Evolutionary conservation across 2,888 invertebrate genomes (phyloP).

Genomic region (Tuta absoluta): DNA sequence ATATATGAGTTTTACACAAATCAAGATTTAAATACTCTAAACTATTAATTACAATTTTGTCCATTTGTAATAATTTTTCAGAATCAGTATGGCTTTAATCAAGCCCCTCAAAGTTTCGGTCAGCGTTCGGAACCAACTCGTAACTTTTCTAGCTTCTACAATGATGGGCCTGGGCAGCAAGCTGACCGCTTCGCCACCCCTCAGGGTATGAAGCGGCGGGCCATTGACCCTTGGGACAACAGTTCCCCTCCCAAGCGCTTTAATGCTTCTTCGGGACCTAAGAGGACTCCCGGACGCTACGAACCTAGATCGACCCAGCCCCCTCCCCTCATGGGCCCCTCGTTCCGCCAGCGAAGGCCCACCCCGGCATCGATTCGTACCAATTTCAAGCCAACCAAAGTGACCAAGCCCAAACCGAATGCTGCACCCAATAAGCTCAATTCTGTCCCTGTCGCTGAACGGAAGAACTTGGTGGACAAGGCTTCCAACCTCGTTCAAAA

Average conservation of each 20-base stretch:
- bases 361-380: constrained; percentile 32
- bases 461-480: constrained; percentile 39
- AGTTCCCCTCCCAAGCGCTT: constrained; percentile 47
- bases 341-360: constrained; percentile 32
- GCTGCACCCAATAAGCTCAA: constrained; percentile 42
- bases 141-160: constrained; percentile 48
- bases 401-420: constrained; percentile 45
- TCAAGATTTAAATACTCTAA: neutral
- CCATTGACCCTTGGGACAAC: constrained; percentile 44
- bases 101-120: constrained; percentile 33
- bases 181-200: constrained; percentile 31
- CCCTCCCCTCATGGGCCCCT: constrained; percentile 18
- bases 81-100: constrained; percentile 50
- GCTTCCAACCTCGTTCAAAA: constrained; percentile 27
- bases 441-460: constrained; percentile 38
- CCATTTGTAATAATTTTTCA: constrained; percentile 47
- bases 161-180: constrained; percentile 37
- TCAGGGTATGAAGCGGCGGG: constrained; percentile 50
- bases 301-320: neutral
- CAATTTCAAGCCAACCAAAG: constrained; percentile 48
- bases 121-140: constrained; percentile 42
- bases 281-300: constrained; percentile 8
- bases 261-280: constrained; percentile 32
- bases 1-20: constrained; percentile 7
- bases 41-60: constrained; percentile 21